Evolutionary conservation across 2,113 vertebrate genomes (phyloP).

Genomic region (Deroptyus accipitrinus): DNA sequence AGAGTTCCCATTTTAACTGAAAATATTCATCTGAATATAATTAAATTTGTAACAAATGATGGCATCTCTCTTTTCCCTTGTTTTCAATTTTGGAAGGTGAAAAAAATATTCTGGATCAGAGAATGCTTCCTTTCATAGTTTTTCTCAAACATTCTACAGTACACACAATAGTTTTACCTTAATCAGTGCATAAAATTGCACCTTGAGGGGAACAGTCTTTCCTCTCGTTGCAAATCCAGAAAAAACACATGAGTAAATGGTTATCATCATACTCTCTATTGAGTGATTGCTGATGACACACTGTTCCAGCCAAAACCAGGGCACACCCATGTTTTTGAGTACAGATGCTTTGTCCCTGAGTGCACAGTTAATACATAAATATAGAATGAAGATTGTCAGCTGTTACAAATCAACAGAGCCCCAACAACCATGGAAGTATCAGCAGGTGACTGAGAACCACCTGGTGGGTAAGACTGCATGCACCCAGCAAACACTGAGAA

Average conservation of each 20-base stretch:
- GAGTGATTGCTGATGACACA: not conserved
- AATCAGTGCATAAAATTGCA: not conserved
- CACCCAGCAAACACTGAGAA: not conserved
- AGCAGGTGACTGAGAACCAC: too few species aligned
- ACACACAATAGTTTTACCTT: not conserved
- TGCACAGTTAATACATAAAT: not conserved
- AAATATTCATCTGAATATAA: constrained; percentile 22
- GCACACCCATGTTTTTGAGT: not conserved
- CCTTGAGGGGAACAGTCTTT: not conserved
- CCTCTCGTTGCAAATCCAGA: not conserved
- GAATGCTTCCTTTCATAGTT: not conserved
- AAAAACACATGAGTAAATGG: not conserved
- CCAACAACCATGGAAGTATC: not conserved
- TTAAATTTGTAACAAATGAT: constrained; percentile 7
- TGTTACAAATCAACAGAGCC: not conserved
- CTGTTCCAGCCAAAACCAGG: not conserved
- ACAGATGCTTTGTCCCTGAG: not conserved
- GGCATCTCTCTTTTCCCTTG: not conserved
- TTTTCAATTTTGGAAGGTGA: not conserved
- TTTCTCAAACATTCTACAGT: not conserved
- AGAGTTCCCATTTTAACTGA: constrained; percentile 26
- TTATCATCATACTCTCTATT: not conserved
- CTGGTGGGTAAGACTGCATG: accelerated
- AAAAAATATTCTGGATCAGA: not conserved
- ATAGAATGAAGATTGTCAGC: not conserved